Conservation (phyloP, 2,797 vertebrate genomes). For the Eulemur coronatus region DNA sequence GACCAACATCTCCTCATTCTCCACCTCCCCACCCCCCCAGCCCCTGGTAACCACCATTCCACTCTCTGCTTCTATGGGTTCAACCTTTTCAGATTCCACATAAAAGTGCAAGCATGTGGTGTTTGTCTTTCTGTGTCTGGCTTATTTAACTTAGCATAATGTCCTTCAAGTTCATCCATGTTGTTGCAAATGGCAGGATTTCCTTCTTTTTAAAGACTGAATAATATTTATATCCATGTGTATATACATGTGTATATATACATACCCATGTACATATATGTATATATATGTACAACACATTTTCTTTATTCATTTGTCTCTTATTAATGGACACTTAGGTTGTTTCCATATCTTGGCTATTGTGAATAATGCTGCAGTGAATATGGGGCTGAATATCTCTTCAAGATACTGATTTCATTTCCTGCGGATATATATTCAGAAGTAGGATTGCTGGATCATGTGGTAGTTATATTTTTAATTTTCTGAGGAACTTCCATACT, state of each 20-base stretch:
- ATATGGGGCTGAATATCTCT: not conserved
- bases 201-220: not conserved
- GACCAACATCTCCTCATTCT: not conserved
- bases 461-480: not conserved
- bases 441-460: not conserved
- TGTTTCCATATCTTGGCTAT: not conserved
- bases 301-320: not conserved
- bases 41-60: not conserved
- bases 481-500: not conserved
- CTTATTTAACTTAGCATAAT: not conserved
- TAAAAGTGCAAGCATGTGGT: not conserved
- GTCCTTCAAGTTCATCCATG: not conserved
- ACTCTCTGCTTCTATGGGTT: not conserved
- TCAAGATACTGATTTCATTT: not conserved
- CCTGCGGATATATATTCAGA: not conserved
- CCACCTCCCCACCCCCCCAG: too few species aligned
- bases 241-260: too few species aligned
- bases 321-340: not conserved
- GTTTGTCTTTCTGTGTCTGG: not conserved
- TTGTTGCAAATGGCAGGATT: not conserved
- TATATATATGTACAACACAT: not conserved
- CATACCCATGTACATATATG: too few species aligned
- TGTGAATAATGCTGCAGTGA: not conserved
- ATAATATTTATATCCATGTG: not conserved
- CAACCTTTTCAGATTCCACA: not conserved